Evolutionary conservation across 2,113 vertebrate genomes (phyloP).

Genomic region (Merops nubicus): DNA sequence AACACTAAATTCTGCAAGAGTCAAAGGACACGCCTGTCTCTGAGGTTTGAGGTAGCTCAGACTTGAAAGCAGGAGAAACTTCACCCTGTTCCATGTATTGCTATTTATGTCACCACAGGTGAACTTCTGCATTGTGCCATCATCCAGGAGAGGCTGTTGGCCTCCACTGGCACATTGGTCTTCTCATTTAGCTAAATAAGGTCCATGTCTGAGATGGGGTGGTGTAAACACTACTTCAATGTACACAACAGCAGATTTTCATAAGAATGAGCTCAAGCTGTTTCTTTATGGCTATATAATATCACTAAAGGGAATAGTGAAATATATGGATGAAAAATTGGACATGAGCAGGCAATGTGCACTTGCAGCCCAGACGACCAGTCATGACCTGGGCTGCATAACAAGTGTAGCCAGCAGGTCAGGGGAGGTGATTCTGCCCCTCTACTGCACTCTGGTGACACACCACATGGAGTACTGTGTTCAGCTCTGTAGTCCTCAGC

Average conservation of each 20-base stretch:
- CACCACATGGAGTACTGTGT: neutral
- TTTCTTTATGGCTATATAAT: neutral
- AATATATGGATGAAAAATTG: neutral
- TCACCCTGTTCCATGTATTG: neutral
- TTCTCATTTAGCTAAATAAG: neutral
- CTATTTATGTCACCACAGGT: neutral
- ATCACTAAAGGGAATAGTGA: neutral
- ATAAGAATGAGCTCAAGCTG: neutral
- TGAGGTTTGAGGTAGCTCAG: neutral
- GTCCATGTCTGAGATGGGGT: neutral
- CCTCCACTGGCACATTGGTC: neutral
- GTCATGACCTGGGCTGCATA: neutral
- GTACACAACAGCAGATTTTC: neutral
- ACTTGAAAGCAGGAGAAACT: neutral
- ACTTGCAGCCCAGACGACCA: neutral
- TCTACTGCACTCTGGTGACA: neutral
- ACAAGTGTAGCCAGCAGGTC: accelerated
- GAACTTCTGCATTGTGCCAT: neutral
- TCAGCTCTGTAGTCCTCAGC: neutral
- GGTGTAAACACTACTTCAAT: accelerated
- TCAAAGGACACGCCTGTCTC: accelerated
- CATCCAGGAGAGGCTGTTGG: neutral
- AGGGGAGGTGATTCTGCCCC: neutral
- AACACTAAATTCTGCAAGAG: neutral
- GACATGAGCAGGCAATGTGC: too few species aligned